These are phyloP conservation scores for Amphimallon solstitiale DNA, from an alignment of 2,888 invertebrate genomes.

Conservation along the genomic window DNA sequence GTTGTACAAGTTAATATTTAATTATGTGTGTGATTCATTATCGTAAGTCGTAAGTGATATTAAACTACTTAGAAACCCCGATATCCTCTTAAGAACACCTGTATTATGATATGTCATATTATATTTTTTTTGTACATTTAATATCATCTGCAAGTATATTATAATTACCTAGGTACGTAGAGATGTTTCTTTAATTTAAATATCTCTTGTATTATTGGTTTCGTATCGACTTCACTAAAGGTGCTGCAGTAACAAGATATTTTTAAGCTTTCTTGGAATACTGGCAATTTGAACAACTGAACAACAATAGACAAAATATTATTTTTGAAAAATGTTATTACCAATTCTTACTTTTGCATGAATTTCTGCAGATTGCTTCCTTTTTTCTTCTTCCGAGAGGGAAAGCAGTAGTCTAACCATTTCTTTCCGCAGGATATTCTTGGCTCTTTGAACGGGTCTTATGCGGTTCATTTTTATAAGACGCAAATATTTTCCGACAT, in stretches of 20 bases:
- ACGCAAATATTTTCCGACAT: not conserved
- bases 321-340: not conserved
- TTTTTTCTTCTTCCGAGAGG: conserved; percentile 61
- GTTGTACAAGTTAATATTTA: not conserved
- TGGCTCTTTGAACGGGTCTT: conserved; percentile 53
- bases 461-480: conserved; percentile 4
- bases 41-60: too few species aligned
- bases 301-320: conserved; percentile 39
- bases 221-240: conserved; percentile 78
- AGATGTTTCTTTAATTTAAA: conserved; percentile 74
- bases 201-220: conserved; percentile 73
- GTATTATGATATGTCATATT: too few species aligned
- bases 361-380: conserved; percentile 65
- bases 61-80: too few species aligned
- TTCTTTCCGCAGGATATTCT: conserved; percentile 64
- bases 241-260: conserved; percentile 83
- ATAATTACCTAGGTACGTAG: conserved; percentile 82
- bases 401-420: conserved; percentile 62
- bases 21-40: too few species aligned
- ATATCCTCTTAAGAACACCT: too few species aligned
- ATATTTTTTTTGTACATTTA: too few species aligned
- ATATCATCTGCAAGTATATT: too few species aligned
- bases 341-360: conserved; percentile 63
- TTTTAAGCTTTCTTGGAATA: conserved; percentile 68
- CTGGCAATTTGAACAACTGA: conserved; percentile 65